A percentile compares a stretch with the other conserved stretches of the same genome.
phyloP scores from a whole-genome alignment of 53 echinoderm and acorn worm species.

The Henricia sp. region DNA sequence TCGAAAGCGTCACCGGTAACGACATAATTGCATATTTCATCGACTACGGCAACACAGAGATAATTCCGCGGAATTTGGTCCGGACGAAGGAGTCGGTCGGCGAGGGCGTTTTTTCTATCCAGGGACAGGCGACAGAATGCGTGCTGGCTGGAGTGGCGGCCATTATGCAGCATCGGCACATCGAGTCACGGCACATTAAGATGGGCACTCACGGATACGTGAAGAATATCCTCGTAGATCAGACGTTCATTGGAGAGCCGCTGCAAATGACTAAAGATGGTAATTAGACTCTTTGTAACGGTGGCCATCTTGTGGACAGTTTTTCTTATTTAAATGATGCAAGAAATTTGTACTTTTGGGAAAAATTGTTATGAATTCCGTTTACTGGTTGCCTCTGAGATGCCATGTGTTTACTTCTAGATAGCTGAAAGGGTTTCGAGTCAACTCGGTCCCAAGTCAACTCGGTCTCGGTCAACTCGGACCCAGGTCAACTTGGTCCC shows the following conservation, averaged over 20 bases:
- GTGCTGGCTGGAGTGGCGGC: conserved; percentile 71
- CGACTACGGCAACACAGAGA: conserved; percentile 96
- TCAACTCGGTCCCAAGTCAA: neutral
- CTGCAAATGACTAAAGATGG: conserved; percentile 31
- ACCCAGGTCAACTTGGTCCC: too few species aligned
- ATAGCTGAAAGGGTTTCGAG: neutral
- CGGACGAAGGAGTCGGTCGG: conserved; percentile 51
- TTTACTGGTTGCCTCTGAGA: neutral
- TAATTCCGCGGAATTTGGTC: conserved; percentile 76
- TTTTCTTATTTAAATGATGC: neutral
- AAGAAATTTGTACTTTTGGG: neutral
- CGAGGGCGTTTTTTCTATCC: conserved; percentile 41
- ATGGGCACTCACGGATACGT: conserved; percentile 74
- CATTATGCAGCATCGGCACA: conserved; percentile 54
- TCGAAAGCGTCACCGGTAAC: conserved; percentile 86
- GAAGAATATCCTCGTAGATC: conserved; percentile 60
- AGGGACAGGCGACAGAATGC: conserved; percentile 88
- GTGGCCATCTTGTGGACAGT: neutral
- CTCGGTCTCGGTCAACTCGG: too few species aligned
- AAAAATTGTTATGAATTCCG: neutral
- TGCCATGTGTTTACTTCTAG: neutral
- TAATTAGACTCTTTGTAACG: neutral
- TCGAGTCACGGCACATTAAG: conserved; percentile 69
- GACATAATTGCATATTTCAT: conserved; percentile 94
- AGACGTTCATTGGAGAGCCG: conserved; percentile 63